Conservation (phyloP, 2,888 invertebrate species). For the Desoria tigrina region DNA sequence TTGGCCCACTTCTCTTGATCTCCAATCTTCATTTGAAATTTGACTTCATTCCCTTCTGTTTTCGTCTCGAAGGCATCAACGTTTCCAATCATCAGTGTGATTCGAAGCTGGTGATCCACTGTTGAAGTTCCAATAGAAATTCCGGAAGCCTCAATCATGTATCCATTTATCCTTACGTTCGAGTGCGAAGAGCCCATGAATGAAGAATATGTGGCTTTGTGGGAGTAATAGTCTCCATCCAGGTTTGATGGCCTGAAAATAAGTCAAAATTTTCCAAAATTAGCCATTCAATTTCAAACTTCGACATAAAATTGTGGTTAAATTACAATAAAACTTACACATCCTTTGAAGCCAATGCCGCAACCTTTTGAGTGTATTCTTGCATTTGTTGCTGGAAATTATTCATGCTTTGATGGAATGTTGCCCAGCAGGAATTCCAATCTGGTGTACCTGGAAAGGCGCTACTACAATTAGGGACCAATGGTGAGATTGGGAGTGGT, state of each 20-base stretch:
- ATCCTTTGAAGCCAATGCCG: slow-evolving; percentile 13
- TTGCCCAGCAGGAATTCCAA: slow-evolving; percentile 39
- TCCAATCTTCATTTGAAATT: slow-evolving; percentile 1
- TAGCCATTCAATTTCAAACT: too few species aligned
- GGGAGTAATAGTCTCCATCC: too few species aligned
- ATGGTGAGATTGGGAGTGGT: neutral
- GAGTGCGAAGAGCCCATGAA: too few species aligned
- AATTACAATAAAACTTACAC: slow-evolving; percentile 2
- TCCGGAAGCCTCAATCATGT: slow-evolving; percentile 25
- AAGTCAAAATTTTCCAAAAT: too few species aligned
- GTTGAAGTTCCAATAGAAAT: slow-evolving; percentile 17
- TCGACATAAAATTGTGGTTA: too few species aligned
- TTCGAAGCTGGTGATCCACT: slow-evolving; percentile 18
- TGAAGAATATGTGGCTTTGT: too few species aligned
- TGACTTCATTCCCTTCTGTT: slow-evolving; percentile 18
- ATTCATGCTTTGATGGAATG: slow-evolving; percentile 32
- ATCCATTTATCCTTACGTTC: slow-evolving; percentile 26
- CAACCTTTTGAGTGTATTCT: slow-evolving; percentile 14
- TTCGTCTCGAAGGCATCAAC: slow-evolving; percentile 22
- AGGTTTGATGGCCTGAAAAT: too few species aligned
- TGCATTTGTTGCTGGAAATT: slow-evolving; percentile 24
- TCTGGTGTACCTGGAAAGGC: slow-evolving; percentile 34
- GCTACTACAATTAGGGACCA: slow-evolving; percentile 20
- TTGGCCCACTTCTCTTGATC: slow-evolving; percentile 20
- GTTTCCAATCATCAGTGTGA: slow-evolving; percentile 6